Evolutionary conservation across 2,888 invertebrate genomes (phyloP).

Genomic region (Eupithecia insigniata): DNA sequence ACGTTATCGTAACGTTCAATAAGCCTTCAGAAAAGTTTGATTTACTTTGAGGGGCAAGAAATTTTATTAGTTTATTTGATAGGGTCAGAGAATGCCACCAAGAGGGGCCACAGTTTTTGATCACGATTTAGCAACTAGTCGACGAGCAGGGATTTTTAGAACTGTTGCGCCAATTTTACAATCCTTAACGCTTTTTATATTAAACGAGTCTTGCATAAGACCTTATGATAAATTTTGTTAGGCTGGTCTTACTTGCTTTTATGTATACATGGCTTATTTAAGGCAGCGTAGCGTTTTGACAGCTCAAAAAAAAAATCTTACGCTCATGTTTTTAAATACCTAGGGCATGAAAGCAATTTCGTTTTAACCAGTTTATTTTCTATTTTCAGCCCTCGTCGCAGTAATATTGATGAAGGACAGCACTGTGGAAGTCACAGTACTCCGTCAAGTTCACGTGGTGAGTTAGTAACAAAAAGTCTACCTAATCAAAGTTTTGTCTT

Average conservation of each 20-base stretch:
- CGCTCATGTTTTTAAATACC: not conserved
- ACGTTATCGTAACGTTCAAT: too few species aligned
- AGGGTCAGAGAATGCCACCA: not conserved
- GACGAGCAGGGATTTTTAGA: too few species aligned
- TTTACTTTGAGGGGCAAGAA: not conserved
- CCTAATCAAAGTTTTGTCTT: not conserved
- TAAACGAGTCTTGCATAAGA: not conserved
- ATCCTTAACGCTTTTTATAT: not conserved
- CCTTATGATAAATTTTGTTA: not conserved
- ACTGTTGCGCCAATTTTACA: not conserved
- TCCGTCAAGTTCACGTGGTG: slow-evolving; percentile 82
- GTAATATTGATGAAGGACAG: slow-evolving; percentile 79
- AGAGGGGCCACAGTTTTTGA: too few species aligned
- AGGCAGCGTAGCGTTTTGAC: not conserved
- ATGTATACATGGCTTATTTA: not conserved
- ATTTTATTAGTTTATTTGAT: too few species aligned
- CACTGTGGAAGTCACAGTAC: slow-evolving; percentile 72
- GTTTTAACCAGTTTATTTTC: not conserved
- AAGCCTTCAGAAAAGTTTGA: slow-evolving; percentile 46
- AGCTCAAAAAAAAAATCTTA: not conserved
- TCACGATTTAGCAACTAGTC: too few species aligned
- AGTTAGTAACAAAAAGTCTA: slow-evolving; percentile 41
- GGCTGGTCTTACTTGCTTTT: not conserved
- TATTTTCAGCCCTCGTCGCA: slow-evolving; percentile 77
- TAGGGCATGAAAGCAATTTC: not conserved